Evolutionary conservation across 2,888 invertebrate species (phyloP).

Genomic region (Neuroscelio doddi): DNA sequence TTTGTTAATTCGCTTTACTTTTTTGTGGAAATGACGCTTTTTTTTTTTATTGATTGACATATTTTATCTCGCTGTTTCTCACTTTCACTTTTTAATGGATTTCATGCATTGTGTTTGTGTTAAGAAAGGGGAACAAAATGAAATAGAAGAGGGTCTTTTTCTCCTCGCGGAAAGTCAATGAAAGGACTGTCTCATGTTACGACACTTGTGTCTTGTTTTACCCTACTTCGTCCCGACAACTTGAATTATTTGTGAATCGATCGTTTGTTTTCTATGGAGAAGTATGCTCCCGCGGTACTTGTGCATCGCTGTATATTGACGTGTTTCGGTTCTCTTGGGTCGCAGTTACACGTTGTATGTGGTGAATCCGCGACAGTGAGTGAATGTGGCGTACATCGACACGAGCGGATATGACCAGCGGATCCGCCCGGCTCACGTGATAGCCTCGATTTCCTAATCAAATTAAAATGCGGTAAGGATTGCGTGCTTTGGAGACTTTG

Average conservation of each 20-base stretch:
- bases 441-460: conserved; percentile 35
- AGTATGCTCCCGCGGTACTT: not conserved
- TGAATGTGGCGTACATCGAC: conserved; percentile 19
- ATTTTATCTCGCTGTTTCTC: too few relatives aligned
- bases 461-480: conserved; percentile 52
- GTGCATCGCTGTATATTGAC: not conserved
- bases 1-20: too few relatives aligned
- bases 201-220: not conserved
- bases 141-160: too few relatives aligned
- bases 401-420: conserved; percentile 60
- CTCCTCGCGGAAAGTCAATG: conserved; percentile 7
- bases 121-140: too few relatives aligned
- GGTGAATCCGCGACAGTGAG: conserved; percentile 11
- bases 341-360: not conserved
- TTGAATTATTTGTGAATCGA: too few relatives aligned
- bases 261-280: not conserved
- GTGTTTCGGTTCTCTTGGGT: conserved; percentile 1
- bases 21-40: too few relatives aligned
- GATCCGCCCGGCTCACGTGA: conserved; percentile 64
- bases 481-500: too few relatives aligned
- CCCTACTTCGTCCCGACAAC: not conserved
- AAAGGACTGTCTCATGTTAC: too few relatives aligned
- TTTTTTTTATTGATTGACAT: too few relatives aligned
- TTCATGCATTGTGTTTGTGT: too few relatives aligned
- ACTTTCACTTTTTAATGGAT: too few relatives aligned